Base-by-base conservation (phyloP, 2,797 vertebrate genomes). In the Hozukius guyotensis region DNA sequence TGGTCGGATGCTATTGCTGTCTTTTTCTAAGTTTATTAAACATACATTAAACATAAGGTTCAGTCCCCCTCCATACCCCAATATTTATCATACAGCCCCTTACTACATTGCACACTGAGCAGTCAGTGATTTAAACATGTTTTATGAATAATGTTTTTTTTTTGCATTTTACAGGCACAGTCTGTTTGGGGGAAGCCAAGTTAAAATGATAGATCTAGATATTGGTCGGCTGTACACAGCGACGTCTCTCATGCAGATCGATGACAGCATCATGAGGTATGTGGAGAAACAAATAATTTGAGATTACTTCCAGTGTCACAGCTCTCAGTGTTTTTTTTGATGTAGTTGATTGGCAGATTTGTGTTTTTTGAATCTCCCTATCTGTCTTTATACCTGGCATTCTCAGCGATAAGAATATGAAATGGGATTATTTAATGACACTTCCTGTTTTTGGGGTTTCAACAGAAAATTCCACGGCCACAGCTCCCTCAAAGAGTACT, bases 181-280 rank as follows among this genome's bases (percentile, higher is more conserved):
- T 78, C 95, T 99, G 65, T 98, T 99, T 84, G 96, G 96, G 65
- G 96, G 93, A 42, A 96, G 79, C 91, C 94, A 77, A 2, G 87
- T 81, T 78, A 97, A 96, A 95, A 92, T 96, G 90, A 89, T 96
- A 57, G 97, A 98, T 57, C 92, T 95, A 1, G 98, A 99, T 87
- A 86, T 99, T 59, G 96, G 96, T 89, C 96, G 95, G 42, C 95
- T 99, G 13, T 99, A 96, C 83, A 98, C 97, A 4, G 98, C 98
- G 20, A 99, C 99, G 0, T 99, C 98, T n/a, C 97, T 99, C 78
- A 99, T 97, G 97, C 99, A 99, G 95, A 99, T 99, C 0, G 99
- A 99, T n/a, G 99, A 99, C 89, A 98, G 94, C 0, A 95, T 99
- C 91, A 99, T 99, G 98, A 98, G 99, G 99, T 99, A 84, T 8